A percentile compares a stretch with the other conserved stretches of the same genome.
Evolutionary conservation across 2,797 vertebrate species (phyloP).

Genomic region (Artibeus jamaicensis): DNA sequence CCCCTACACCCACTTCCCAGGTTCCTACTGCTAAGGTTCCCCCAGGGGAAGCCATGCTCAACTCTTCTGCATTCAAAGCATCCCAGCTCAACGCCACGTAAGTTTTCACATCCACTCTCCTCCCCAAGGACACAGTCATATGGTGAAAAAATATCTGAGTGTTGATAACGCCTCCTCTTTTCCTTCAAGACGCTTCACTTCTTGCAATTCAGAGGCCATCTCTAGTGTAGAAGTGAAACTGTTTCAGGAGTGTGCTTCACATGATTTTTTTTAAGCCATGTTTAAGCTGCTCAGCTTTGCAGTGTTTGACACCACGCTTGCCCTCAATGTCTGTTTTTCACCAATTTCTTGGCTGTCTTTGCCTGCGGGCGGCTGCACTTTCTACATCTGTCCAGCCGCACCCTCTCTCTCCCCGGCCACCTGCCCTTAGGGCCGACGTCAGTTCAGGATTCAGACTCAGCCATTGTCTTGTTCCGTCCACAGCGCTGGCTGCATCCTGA

Average conservation of each 20-base stretch:
- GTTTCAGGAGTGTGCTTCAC: not conserved
- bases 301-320: not conserved
- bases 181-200: accelerated
- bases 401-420: accelerated
- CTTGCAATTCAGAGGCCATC: not conserved
- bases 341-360: not conserved
- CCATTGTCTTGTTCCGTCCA: not conserved
- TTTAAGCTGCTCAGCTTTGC: not conserved
- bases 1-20: not conserved
- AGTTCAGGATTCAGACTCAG: not conserved
- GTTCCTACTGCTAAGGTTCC: not conserved
- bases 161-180: too few relatives aligned
- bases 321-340: not conserved
- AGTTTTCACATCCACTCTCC: too few relatives aligned
- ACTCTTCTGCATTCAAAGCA: not conserved
- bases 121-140: not conserved
- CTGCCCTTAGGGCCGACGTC: not conserved
- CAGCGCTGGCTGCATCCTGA: not conserved
- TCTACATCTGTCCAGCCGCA: not conserved
- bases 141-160: accelerated
- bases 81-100: too few relatives aligned
- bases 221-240: not conserved
- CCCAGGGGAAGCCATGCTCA: not conserved
- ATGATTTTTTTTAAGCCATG: not conserved
- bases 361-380: not conserved